Evolutionary conservation across 2,888 invertebrate genomes (phyloP), one percentile per base, ranked within the genome.

Genomic region (Volucella zonaria): DNA sequence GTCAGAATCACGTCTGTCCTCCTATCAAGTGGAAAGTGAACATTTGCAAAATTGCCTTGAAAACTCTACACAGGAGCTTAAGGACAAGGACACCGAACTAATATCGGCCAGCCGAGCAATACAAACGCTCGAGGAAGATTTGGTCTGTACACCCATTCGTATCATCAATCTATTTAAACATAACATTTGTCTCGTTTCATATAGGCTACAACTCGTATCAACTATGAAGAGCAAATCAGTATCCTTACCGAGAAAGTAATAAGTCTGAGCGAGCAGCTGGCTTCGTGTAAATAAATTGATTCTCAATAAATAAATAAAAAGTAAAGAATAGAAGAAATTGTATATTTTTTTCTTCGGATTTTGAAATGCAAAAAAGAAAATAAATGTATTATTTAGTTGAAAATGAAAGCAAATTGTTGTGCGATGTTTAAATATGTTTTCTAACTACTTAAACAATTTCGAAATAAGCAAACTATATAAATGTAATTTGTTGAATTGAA

Each of bases 221-320:
- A 95, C 91, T 95, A 95, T 89, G 94, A 94, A 88, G 93, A 94
- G 85, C 94, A 94, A 90, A 93, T 94, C 90, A 93, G 93, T 0
- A 93, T 94, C 52, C 91, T 94, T 45, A 94, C 94, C 6, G 94
- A 94, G 87, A 94, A 94, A 91, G 93, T 94, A 77, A 94, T 94
- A 45, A 93, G 92, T 58, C 92, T 93, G 93, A 97, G 93, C 92
- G 98, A 98, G 88, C 97, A 97, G 92, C 94, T 98, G 62, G 95
- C 97, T 68, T 90, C 90, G 64, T 90, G 90, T 87, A 92, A 92
- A 89, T 92, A 89, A 88, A 82, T 82, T 61, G 58, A 78, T 75
- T 76, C 54, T 62, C 75, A 66, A 66, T 68, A 77, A 76, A 80
- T 4, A 59, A 64, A 31, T 52, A 62, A 78, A 74, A 58, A 47